Percentiles rank a stretch among this genome's conserved stretches.
Evolutionary conservation across 2,797 vertebrate species (phyloP).

Genomic region (Esox masquinongy): DNA sequence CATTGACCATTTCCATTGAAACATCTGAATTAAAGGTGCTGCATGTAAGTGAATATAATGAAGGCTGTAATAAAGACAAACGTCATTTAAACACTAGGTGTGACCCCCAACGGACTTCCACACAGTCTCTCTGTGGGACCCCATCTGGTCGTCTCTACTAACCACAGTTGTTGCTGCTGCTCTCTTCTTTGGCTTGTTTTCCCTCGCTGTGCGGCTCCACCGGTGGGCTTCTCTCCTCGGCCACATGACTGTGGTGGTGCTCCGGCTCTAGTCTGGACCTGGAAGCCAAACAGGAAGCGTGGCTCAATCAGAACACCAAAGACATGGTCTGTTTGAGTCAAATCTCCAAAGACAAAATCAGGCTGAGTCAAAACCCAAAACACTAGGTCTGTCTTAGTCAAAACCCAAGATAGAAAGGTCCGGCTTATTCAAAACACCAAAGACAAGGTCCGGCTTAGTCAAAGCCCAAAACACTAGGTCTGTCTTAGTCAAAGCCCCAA

Average conservation of each 20-base stretch:
- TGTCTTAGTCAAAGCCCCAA: too few relatives aligned
- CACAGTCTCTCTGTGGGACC: slow-evolving; percentile 4
- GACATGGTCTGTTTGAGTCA: too few relatives aligned
- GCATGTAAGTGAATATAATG: neutral
- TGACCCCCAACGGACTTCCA: neutral
- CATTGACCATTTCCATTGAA: neutral
- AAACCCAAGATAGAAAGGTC: too few relatives aligned
- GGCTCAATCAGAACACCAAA: too few relatives aligned
- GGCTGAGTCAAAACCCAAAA: too few relatives aligned
- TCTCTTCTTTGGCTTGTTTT: slow-evolving; percentile 74
- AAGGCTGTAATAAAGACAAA: neutral
- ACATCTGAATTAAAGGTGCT: neutral
- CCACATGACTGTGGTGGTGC: slow-evolving; percentile 63
- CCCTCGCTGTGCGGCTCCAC: slow-evolving; percentile 74
- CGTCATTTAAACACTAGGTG: neutral
- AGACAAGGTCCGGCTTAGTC: too few relatives aligned
- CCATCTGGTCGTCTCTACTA: neutral
- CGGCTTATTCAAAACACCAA: too few relatives aligned
- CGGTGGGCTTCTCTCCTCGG: slow-evolving; percentile 54
- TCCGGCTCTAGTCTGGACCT: slow-evolving; percentile 92
- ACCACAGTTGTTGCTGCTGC: slow-evolving; percentile 69
- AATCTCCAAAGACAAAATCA: too few relatives aligned
- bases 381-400: too few relatives aligned
- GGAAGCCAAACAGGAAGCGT: neutral
- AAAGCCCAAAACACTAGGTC: too few relatives aligned